phyloP scores from a whole-genome alignment of 1,140 invertebrate genomes.

The Anoplolepis gracilipes region DNA sequence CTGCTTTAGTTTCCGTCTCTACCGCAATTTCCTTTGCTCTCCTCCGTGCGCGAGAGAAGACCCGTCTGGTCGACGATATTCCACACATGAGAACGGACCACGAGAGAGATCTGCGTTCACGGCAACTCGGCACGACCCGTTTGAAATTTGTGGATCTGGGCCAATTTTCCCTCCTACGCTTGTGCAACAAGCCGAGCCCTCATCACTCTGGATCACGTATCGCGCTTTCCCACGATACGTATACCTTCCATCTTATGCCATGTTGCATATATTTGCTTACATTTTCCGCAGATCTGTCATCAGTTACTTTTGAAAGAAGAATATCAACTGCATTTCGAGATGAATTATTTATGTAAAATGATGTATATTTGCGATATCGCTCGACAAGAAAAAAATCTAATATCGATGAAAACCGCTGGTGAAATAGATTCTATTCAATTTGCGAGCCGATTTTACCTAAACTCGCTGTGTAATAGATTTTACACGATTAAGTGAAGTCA shows the following conservation, averaged over 20 bases:
- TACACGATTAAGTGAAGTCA: conserved; percentile 39
- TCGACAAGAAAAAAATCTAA: not conserved
- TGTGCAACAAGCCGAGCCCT: conserved; percentile 47
- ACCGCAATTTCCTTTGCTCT: conserved; percentile 56
- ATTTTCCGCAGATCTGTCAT: not conserved
- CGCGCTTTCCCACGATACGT: conserved; percentile 8
- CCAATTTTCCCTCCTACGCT: conserved; percentile 63
- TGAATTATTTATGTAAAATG: not conserved
- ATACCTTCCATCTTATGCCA: not conserved
- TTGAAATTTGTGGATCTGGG: conserved; percentile 61
- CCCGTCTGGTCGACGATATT: conserved; percentile 18
- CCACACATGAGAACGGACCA: conserved; percentile 38
- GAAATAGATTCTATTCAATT: conserved; percentile 23
- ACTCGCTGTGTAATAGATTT: conserved; percentile 36
- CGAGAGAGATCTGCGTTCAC: conserved; percentile 43
- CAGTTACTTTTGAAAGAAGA: not conserved
- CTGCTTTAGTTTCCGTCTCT: conserved; percentile 48
- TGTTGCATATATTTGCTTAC: not conserved
- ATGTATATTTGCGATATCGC: not conserved
- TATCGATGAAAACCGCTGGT: not conserved
- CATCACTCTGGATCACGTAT: conserved; percentile 63
- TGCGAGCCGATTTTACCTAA: not conserved
- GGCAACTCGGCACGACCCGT: conserved; percentile 32
- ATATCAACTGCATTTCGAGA: not conserved
- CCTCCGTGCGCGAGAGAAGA: conserved; percentile 2